Base-by-base conservation (phyloP, 2,113 vertebrate species). In the Neolamprologus hecqui region DNA sequence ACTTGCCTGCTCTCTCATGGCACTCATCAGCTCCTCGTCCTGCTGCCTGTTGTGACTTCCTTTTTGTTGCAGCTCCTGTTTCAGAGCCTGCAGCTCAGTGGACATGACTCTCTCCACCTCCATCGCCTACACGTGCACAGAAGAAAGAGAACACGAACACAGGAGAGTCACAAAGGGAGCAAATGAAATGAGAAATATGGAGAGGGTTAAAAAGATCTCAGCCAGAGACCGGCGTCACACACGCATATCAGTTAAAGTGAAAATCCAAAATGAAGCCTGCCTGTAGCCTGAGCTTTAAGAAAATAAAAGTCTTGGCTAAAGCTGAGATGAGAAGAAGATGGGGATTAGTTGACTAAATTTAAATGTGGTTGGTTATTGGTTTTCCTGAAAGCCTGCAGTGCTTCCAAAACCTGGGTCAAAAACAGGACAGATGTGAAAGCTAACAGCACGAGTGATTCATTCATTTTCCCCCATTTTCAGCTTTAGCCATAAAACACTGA, bases 1-100 rank as follows among this genome's bases (percentile, higher is more conserved):
- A 11, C 58, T 85, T 93, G 96, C 97, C 96, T 97, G 96, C 86
- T 97, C 96, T 90, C 85, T 96, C 92, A 96, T 93, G 82, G 95
- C 94, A 77, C 93, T 95, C 77, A 97, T 91, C 79, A 96, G 84
- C 90, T 96, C 96, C 51, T 97, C 96, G 2, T 96, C 96, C 89
- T 95, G 91, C 9, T 89, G 85, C 73, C 91, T 86, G 77, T 54
- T 85, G 15, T 91, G 86, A 81, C 35, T 92, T 83, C 91, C 92
- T 54, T 90, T 93, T 17, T 95, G 93, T 21, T 86, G 92, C 55
- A 96, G 90, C 84, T 96, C 92, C 86, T 96, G 89, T 79, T 96
- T 96, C 28, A 97, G 82, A 42, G 81, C 91, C 88, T 96, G 96
- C 49, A 97, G 91, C 89, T 97, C 94, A 19, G 70, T 88, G 57